phyloP scores from a whole-genome alignment of 2,888 invertebrate genomes.

The Fragum whitleyi region DNA sequence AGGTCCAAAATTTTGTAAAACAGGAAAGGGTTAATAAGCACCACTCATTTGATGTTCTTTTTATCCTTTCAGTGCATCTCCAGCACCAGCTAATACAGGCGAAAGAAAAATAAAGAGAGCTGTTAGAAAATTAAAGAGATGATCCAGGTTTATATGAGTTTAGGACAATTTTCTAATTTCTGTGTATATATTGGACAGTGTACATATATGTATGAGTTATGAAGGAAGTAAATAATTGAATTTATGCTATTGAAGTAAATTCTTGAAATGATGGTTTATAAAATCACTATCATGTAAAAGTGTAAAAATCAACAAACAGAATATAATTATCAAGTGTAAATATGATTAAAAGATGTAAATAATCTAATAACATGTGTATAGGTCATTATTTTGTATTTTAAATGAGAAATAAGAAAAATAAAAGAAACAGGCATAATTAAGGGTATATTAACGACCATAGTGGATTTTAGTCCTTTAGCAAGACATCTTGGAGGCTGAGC shows the following conservation, averaged over 20 bases:
- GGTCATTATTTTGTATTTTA: neutral
- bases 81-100: conserved; percentile 15
- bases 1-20: no score
- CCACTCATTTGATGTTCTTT: neutral
- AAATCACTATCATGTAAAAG: neutral
- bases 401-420: neutral
- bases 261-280: neutral
- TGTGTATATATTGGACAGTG: neutral
- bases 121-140: conserved; percentile 65
- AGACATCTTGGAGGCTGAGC: no score
- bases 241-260: neutral
- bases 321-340: neutral
- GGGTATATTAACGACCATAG: no score
- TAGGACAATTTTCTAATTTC: neutral
- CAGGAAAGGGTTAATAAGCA: no score
- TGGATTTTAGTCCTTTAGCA: no score
- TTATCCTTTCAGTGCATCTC: conserved; percentile 39
- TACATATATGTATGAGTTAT: neutral
- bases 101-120: conserved; percentile 68
- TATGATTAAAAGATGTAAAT: neutral
- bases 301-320: neutral
- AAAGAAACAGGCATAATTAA: no score
- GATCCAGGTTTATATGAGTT: conserved; percentile 27
- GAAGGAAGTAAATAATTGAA: neutral
- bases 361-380: neutral